These are phyloP conservation scores for Adelognathus sp. DNA, from an alignment of 2,888 invertebrate genomes.

Conservation along the genomic window DNA sequence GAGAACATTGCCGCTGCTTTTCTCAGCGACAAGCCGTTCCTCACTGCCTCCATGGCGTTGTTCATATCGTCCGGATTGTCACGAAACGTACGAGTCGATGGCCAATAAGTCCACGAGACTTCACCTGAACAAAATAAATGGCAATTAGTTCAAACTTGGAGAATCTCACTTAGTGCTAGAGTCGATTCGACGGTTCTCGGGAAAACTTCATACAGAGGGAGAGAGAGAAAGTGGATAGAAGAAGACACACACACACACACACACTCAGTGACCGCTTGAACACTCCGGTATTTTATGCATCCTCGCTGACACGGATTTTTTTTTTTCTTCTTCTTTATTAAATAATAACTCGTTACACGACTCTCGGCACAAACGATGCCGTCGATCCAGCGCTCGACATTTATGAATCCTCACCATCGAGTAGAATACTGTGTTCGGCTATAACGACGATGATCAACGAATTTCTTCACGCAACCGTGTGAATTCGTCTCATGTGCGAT, in stretches of 20 bases:
- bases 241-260: no score
- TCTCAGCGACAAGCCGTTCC: conserved; percentile 72
- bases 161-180: neutral
- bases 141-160: neutral
- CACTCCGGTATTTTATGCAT: neutral
- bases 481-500: conserved; percentile 69
- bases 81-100: neutral
- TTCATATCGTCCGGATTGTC: conserved; percentile 56
- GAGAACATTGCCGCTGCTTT: conserved; percentile 68
- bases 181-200: neutral
- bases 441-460: neutral
- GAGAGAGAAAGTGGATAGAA: no score
- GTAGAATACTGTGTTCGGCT: conserved; percentile 21
- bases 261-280: neutral
- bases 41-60: conserved; percentile 69
- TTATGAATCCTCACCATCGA: neutral
- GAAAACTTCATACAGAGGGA: neutral
- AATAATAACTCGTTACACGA: conserved; percentile 26
- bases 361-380: conserved; percentile 9
- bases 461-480: conserved; percentile 51
- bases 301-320: neutral
- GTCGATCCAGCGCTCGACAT: neutral
- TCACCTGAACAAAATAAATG: conserved; percentile 23
- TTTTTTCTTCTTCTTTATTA: neutral
- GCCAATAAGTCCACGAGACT: conserved; percentile 14